Evolutionary conservation across 2,888 invertebrate genomes (phyloP).

Genomic region (Choreutis nemorana): DNA sequence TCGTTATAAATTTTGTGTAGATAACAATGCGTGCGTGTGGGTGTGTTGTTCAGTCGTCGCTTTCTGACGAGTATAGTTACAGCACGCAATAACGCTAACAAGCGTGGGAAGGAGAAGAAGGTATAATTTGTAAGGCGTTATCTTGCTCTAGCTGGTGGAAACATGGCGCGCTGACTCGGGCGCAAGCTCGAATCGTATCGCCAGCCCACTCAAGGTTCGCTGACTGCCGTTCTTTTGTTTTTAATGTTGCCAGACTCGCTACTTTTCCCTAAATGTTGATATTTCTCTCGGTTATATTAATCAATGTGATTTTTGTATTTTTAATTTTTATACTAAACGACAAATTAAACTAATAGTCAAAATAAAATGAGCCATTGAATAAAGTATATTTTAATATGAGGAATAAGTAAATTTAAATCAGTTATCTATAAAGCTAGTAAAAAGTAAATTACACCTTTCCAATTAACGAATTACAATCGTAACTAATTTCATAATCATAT

Average conservation of each 20-base stretch:
- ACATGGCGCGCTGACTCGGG: constrained; percentile 67
- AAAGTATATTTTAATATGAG: no score
- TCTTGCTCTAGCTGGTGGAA: constrained; percentile 44
- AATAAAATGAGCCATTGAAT: no score
- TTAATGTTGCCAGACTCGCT: constrained; percentile 49
- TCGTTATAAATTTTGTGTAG: constrained; percentile 65
- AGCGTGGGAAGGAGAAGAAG: constrained; percentile 44
- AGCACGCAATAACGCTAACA: constrained; percentile 66
- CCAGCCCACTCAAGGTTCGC: constrained; percentile 71
- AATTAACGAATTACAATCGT: no score
- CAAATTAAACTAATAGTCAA: not conserved
- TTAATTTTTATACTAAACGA: not conserved
- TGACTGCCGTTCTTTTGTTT: constrained; percentile 69
- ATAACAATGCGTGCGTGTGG: constrained; percentile 62
- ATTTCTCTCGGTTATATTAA: no score
- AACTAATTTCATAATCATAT: no score
- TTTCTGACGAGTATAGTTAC: constrained; percentile 65
- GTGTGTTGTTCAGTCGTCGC: constrained; percentile 58
- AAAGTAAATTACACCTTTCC: no score
- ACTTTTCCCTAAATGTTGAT: constrained; percentile 15
- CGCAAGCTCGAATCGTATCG: constrained; percentile 72
- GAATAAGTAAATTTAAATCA: no score
- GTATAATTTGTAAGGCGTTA: constrained; percentile 27
- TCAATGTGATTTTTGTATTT: not conserved
- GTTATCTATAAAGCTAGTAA: no score